These are phyloP conservation scores for Macquaria australasica DNA, from an alignment of 2,113 vertebrate species.

Conservation along the genomic window DNA sequence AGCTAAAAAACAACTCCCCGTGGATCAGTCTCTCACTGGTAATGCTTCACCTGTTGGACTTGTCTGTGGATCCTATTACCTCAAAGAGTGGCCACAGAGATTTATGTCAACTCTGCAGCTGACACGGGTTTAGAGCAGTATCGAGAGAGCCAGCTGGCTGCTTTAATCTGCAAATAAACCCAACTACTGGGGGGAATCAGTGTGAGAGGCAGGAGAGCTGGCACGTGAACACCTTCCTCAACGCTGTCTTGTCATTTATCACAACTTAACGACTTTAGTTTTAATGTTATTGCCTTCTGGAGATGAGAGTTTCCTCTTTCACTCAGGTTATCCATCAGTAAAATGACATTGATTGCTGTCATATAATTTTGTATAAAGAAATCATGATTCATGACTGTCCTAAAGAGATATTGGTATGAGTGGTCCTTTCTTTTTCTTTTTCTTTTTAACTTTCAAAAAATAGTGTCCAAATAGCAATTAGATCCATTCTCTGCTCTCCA, in stretches of 20 bases:
- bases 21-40: conserved; percentile 42
- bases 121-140: conserved; percentile 67
- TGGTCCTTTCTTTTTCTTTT: neutral
- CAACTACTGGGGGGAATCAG: conserved; percentile 28
- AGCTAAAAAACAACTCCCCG: conserved; percentile 25
- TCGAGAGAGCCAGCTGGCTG: conserved; percentile 69
- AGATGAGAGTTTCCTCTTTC: conserved; percentile 72
- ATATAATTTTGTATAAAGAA: conserved; percentile 73
- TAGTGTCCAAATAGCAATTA: conserved; percentile 27
- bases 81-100: conserved; percentile 56
- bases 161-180: conserved; percentile 71
- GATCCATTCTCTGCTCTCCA: neutral
- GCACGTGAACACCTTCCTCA: conserved; percentile 52
- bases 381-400: conserved; percentile 68
- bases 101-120: conserved; percentile 68
- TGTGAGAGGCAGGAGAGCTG: conserved; percentile 49
- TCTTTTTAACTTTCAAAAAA: conserved; percentile 34
- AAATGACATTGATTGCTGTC: conserved; percentile 71
- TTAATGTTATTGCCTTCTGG: conserved; percentile 75
- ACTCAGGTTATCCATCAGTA: conserved; percentile 66
- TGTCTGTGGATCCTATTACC: conserved; percentile 51
- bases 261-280: conserved; percentile 70
- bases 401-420: conserved; percentile 53
- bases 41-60: conserved; percentile 64
- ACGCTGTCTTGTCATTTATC: conserved; percentile 67